Evolutionary conservation across 2,888 invertebrate genomes (phyloP), one percentile per base, ranked within the genome.

Genomic region (Leucoma salicis): DNA sequence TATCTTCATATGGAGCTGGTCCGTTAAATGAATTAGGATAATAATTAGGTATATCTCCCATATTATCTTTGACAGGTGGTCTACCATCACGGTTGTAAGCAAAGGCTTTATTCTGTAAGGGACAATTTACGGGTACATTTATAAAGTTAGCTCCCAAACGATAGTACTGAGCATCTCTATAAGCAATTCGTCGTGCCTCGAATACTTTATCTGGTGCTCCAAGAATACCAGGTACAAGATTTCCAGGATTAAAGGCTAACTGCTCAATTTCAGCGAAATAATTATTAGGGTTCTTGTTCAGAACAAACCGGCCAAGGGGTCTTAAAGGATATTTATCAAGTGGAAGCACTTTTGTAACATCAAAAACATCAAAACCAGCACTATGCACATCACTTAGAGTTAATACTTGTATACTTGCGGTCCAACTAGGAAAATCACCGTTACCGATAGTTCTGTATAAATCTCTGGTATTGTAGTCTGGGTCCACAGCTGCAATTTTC

Each of bases 191-290:
- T 43, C 96, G 93, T 6, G 95, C 95, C 76, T 95, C 92, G 42
- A 97, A 91, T 93, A 98, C 94, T 79, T 95, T 97, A 74, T 98
- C 97, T 0, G 96, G 96, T 27, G 95, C 95, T 4, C 97, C 92
- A 62, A 96, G 95, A 54, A 98, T 95, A 29, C 97, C 97, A 6
- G 97, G 96, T 8, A 96, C 92, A 89, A 97, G 80, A 77, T 97
- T 95, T 8, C 95, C 93, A 0, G 97, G 97, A 67, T 93, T 94
- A 75, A 95, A 97, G 0, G 97, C 97, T 35, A 95, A 79, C 78
- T 97, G 97, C 78, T 98, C 97, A 24, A 97, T 94, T 79, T 97
- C 97, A 10, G 95, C 93, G 71, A 97, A 97, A 78, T 97, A 97
- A 74, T 97, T 97, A 40, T 91, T 91, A 0, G 97, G 96, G 78